phyloP scores from a whole-genome alignment of 2,888 invertebrate genomes.

The Graphium colonna region DNA sequence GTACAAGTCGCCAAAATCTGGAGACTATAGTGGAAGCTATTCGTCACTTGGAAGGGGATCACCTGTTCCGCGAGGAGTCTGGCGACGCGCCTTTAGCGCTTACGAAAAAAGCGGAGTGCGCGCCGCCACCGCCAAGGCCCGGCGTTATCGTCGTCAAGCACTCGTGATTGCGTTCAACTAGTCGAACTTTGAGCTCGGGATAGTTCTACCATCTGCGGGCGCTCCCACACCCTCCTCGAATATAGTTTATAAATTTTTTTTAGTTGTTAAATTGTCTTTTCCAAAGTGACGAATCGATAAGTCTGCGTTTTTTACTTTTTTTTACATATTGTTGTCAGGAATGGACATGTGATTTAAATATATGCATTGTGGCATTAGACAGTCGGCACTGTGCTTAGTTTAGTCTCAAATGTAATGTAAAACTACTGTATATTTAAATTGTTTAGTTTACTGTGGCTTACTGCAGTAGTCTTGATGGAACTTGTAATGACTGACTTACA shows the following conservation, averaged over 20 bases:
- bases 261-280: slow-evolving; percentile 72
- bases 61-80: slow-evolving; percentile 90
- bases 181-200: slow-evolving; percentile 33
- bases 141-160: slow-evolving; percentile 95
- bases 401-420: slow-evolving; percentile 66
- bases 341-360: slow-evolving; percentile 48
- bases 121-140: slow-evolving; percentile 85
- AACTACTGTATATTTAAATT: slow-evolving; percentile 46
- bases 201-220: slow-evolving; percentile 57
- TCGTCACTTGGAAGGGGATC: slow-evolving; percentile 97
- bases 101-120: slow-evolving; percentile 70
- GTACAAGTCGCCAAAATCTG: slow-evolving; percentile 94
- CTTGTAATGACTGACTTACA: slow-evolving; percentile 65
- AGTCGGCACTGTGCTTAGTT: slow-evolving; percentile 69
- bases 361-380: slow-evolving; percentile 49
- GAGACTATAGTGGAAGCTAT: slow-evolving; percentile 99
- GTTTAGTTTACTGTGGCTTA: slow-evolving; percentile 52
- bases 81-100: slow-evolving; percentile 81
- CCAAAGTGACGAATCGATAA: slow-evolving; percentile 77
- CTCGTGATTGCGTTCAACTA: slow-evolving; percentile 81
- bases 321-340: slow-evolving; percentile 49
- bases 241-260: slow-evolving; percentile 63
- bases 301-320: slow-evolving; percentile 69
- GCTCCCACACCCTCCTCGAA: slow-evolving; percentile 70
- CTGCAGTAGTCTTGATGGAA: slow-evolving; percentile 46